Evolutionary conservation across 2,113 vertebrate genomes (phyloP), one percentile per base, ranked within the genome.

Genomic region (Romanogobio albipinnatus): DNA sequence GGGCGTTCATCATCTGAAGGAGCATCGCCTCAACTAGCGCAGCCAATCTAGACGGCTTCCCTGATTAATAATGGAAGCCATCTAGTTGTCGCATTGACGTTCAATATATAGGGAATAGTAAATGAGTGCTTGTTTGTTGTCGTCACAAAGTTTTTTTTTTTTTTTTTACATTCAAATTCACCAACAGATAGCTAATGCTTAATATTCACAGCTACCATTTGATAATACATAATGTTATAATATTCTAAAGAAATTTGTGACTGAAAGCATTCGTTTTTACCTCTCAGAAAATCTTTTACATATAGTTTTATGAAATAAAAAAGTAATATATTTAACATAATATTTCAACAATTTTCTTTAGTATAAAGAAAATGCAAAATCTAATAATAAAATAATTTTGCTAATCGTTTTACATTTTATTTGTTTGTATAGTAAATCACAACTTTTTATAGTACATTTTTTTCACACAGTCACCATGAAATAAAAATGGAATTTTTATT

Each of bases 1-100:
- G 10, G 43, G 22, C 43, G 43, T 74, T 74, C 71, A 74, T 74
- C 71, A 49, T 74, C 71, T 47, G n/a, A 74, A 74, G 70, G n/a
- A 74, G 43, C 71, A 0, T 33, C 6, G 6, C 70, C 70, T 24
- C 13, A 71, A 71, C 19, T 43, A 11, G 36, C 9, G 19, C 9
- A n/a, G 4, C 68, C 68, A n/a, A 3, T 74, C 22, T 26, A 13
- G 1, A 49, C 0, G 22, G 68, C 71, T 45, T 43, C n/a, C 15
- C 71, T 74, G 43, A 74, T 74, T 74, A 74, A 47, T 26, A 49
- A 74, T 24, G 43, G 11, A 47, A 26, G 43, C 39, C 10, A 45
- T 45, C 5, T 73, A 24, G 39, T 73, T n/a, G 19, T 73, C 36
- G 8, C 64, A 36, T 39, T 39, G 43, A 24, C 0, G 1, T 26